Conservation (phyloP, 2,888 invertebrate genomes). For the Chironomus tentans region DNA sequence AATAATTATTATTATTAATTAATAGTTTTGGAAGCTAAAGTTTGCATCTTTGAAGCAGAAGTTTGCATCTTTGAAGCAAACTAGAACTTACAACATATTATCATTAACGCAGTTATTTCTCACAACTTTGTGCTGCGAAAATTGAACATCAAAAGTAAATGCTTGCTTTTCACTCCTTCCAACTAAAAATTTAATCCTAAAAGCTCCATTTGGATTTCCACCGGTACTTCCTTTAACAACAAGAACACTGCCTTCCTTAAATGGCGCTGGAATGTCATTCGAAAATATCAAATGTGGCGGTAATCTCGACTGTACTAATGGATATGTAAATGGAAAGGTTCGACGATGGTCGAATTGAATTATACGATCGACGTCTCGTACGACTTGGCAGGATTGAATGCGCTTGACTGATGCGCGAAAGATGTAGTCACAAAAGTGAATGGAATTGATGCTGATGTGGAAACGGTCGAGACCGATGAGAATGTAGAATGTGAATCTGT, state of each 20-base stretch:
- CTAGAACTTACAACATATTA: not conserved
- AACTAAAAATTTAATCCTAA: slow-evolving; percentile 20
- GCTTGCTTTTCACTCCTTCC: slow-evolving; percentile 10
- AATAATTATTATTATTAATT: not conserved
- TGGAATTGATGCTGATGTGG: slow-evolving; percentile 12
- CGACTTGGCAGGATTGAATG: not conserved
- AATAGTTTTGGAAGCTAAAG: too few species aligned
- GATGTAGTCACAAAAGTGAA: slow-evolving; percentile 21
- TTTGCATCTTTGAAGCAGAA: too few species aligned
- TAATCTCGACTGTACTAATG: not conserved
- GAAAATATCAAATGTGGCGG: slow-evolving; percentile 2
- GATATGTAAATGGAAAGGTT: slow-evolving; percentile 21
- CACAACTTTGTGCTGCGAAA: not conserved
- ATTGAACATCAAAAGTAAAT: slow-evolving; percentile 23
- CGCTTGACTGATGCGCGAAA: slow-evolving; percentile 19
- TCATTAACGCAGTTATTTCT: slow-evolving; percentile 16
- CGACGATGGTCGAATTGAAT: slow-evolving; percentile 20
- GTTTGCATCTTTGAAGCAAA: not conserved
- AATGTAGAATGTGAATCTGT: slow-evolving; percentile 5
- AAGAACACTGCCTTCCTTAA: slow-evolving; percentile 7
- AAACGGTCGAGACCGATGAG: slow-evolving; percentile 20
- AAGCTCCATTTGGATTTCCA: slow-evolving; percentile 22
- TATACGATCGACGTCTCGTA: slow-evolving; percentile 1
- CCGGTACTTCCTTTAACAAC: slow-evolving; percentile 9
- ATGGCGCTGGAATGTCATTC: slow-evolving; percentile 14